Conservation (phyloP, 2,888 invertebrate genomes). For the Acrobasis suavella region DNA sequence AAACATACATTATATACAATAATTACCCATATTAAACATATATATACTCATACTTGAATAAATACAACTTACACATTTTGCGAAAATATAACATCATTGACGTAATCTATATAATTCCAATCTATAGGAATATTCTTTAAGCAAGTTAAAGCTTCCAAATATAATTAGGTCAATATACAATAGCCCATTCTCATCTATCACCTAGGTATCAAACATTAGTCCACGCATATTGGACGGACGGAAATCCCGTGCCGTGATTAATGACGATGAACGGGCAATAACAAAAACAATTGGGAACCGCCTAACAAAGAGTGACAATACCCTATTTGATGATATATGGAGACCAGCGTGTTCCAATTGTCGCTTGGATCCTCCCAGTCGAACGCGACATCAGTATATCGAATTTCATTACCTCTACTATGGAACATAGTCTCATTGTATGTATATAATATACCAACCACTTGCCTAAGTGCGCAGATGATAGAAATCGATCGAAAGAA, state of each 20-base stretch:
- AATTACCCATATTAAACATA: no score
- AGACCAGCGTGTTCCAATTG: background rate
- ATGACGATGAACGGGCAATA: constrained; percentile 5
- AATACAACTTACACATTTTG: no score
- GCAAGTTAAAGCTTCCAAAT: background rate
- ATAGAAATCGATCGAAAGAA: no score
- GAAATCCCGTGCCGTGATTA: constrained; percentile 10
- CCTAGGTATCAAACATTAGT: constrained; percentile 3
- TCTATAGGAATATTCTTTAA: background rate
- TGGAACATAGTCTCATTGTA: no score
- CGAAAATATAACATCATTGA: background rate
- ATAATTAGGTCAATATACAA: background rate
- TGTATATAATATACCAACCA: no score
- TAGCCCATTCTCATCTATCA: constrained; percentile 7
- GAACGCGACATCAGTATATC: no score
- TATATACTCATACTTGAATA: no score
- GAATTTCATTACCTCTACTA: no score
- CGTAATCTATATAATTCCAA: no score
- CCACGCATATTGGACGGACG: constrained; percentile 6
- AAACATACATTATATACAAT: no score
- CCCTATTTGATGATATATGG: background rate
- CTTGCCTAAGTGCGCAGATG: no score
- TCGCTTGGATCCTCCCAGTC: background rate
- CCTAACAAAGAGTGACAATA: background rate
- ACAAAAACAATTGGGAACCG: constrained; percentile 12